A percentile compares a stretch with the other conserved stretches of the same genome.
Conservation (phyloP, 2,888 invertebrate species). For the Drosophila mettleri region DNA sequence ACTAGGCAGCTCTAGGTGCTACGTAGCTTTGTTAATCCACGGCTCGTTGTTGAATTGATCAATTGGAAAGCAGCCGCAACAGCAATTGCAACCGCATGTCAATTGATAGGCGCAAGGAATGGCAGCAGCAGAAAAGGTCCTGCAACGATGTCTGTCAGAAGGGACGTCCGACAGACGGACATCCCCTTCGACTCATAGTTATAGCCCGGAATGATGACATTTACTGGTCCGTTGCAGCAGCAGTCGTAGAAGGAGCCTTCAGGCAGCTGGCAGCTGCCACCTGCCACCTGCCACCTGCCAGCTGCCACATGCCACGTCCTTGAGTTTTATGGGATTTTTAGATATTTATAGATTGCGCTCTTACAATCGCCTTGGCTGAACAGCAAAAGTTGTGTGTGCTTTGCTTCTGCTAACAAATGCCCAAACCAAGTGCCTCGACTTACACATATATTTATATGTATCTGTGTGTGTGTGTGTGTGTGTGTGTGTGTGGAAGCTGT, state of each 20-base stretch:
- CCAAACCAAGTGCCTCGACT: slow-evolving; percentile 26
- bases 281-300: slow-evolving; percentile 33
- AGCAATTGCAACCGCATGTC: slow-evolving; percentile 55
- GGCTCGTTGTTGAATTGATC: slow-evolving; percentile 64
- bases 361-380: slow-evolving; percentile 45
- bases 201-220: slow-evolving; percentile 60
- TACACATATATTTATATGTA: not conserved
- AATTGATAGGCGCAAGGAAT: slow-evolving; percentile 52
- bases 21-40: slow-evolving; percentile 56
- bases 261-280: slow-evolving; percentile 24
- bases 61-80: slow-evolving; percentile 61
- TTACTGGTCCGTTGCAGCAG: slow-evolving; percentile 46
- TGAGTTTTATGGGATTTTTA: slow-evolving; percentile 75
- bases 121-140: not conserved
- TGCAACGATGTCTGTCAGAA: not conserved
- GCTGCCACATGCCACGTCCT: slow-evolving; percentile 48
- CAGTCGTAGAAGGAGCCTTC: not conserved
- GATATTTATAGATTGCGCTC: slow-evolving; percentile 77
- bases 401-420: slow-evolving; percentile 44
- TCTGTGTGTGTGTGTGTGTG: slow-evolving; percentile 9
- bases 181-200: not conserved
- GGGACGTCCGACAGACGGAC: not conserved
- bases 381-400: slow-evolving; percentile 38
- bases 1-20: not conserved
- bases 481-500: slow-evolving; percentile 29